Evolutionary conservation across 30 jellyfish, hydroid and myxozoan species (phyloP), one percentile per base, ranked within the genome.

Genomic region (Sanderia malayensis): DNA sequence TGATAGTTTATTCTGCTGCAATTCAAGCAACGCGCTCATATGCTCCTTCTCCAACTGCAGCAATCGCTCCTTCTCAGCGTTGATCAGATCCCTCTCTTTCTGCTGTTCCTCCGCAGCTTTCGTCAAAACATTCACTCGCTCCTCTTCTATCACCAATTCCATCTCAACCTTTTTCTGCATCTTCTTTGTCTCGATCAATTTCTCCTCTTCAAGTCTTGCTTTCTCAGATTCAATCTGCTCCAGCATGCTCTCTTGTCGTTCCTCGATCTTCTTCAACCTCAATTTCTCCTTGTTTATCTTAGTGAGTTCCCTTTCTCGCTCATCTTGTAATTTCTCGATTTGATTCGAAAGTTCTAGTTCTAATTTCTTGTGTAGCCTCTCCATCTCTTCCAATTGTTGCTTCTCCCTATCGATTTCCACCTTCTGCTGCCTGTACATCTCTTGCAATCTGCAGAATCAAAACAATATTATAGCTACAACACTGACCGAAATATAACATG

Each of bases 61-160:
- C 65, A 93, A 52, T n/a, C 96, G 87, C 87, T 80, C 85, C 67
- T 93, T 93, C 67, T 93, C 99, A 4, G 93, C 87, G 58, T 73
- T 89, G 21, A 93, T 93, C 73, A 61, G 33, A n/a, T 76, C 96
- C 34, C 95, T 82, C 62, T 93, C 99, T 62, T 61, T 74, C 65
- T 93, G 94, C 73, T 85, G 96, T 32, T 93, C 99, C 18, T 93
- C 99, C 0, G 92, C 96, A 8, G 99, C 96, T 44, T 70, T 80
- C 59, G 81, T 96, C 76, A 93, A 46, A 30, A 74, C 86, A 44
- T 41, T 46, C 62, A 93, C 82, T 31, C 96, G 78, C 31, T 82
- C 94, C 45, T 73, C 84, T 64, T 93, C 99, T 0, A 83, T 78
- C 55, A 79, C 72, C 75, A 33, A 57, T 24, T 79, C 80, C 53